These are phyloP conservation scores for Phaethornis superciliosus DNA, from an alignment of 2,113 vertebrate genomes.

Conservation along the genomic window DNA sequence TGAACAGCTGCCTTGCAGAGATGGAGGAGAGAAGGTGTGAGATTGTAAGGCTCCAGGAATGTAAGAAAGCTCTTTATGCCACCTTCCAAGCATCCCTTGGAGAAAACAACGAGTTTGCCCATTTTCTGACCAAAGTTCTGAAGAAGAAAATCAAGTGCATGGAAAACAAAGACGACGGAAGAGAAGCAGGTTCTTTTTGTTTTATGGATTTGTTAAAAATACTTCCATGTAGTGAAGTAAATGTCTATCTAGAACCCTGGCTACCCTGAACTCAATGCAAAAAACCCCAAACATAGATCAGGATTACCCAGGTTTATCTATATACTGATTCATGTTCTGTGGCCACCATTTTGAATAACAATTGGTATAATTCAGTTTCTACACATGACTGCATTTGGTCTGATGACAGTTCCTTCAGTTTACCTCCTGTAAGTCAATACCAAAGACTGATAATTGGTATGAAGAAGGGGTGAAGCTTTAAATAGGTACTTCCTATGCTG, in stretches of 20 bases:
- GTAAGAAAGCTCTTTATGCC: conserved; percentile 76
- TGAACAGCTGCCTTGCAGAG: conserved; percentile 78
- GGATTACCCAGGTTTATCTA: neutral
- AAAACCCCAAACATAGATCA: neutral
- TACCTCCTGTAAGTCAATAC: neutral
- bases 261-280: neutral
- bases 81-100: conserved; percentile 84
- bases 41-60: conserved; percentile 81
- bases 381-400: neutral
- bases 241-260: neutral
- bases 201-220: neutral
- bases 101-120: conserved; percentile 84
- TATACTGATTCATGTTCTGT: neutral
- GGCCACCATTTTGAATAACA: neutral
- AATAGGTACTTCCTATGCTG: neutral
- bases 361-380: neutral
- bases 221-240: neutral
- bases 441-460: neutral
- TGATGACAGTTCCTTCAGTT: neutral
- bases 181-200: conserved; percentile 67
- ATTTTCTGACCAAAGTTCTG: conserved; percentile 86
- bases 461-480: neutral
- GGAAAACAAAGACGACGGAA: conserved; percentile 74
- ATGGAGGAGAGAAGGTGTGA: conserved; percentile 82
- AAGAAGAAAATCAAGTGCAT: conserved; percentile 82